Conservation (phyloP, 2,888 invertebrate genomes). For the Exephanes ischioxanthus region DNA sequence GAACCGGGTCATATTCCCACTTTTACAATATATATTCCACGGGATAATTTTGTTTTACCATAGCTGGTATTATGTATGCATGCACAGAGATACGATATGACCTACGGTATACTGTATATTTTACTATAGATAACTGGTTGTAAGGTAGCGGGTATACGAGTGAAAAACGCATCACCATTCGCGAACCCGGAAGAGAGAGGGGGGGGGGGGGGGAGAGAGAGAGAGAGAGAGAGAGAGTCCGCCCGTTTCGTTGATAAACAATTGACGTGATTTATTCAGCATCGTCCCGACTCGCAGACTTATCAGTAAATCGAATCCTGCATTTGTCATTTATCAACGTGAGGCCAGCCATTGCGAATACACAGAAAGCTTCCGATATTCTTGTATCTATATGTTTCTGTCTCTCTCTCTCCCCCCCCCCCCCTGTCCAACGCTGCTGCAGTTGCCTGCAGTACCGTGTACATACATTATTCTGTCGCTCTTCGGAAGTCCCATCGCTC, state of each 20-base stretch:
- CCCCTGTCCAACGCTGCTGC: not conserved
- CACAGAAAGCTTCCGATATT: slow-evolving; percentile 60
- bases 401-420: slow-evolving; percentile 2
- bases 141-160: slow-evolving; percentile 34
- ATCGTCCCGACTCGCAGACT: slow-evolving; percentile 66
- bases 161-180: slow-evolving; percentile 72
- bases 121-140: slow-evolving; percentile 29
- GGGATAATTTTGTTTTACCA: not conserved
- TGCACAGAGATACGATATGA: slow-evolving; percentile 3
- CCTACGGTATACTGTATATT: slow-evolving; percentile 10
- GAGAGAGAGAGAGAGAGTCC: no score
- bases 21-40: not conserved
- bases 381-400: not conserved
- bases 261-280: slow-evolving; percentile 76
- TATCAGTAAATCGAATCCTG: slow-evolving; percentile 78
- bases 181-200: slow-evolving; percentile 32
- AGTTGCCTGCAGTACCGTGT: not conserved
- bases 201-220: slow-evolving; percentile 32
- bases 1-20: no score
- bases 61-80: slow-evolving; percentile 2
- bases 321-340: slow-evolving; percentile 77
- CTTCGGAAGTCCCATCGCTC: slow-evolving; percentile 57
- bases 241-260: slow-evolving; percentile 77
- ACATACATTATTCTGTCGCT: slow-evolving; percentile 51
- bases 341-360: slow-evolving; percentile 40